Evolutionary conservation across 1,140 invertebrate genomes (phyloP), one percentile per base, ranked within the genome.

Genomic region (Berghia stephanieae): DNA sequence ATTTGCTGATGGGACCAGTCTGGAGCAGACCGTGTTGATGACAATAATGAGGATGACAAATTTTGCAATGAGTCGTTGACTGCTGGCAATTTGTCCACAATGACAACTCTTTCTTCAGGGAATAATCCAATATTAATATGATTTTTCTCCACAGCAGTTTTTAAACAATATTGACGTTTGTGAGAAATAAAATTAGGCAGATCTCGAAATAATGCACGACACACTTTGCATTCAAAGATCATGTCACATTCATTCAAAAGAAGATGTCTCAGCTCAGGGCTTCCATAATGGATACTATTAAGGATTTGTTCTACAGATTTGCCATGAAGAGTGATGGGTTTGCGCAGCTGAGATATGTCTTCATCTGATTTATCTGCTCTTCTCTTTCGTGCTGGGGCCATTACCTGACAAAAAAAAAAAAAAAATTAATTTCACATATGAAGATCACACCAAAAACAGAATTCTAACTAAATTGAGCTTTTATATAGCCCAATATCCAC

Each of bases 191-290:
- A 95, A 89, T 96, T 96, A 0, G 93, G 92, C 76, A 96, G 89
- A 84, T 93, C 94, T 83, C 95, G 91, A 88, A 96, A 96, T 82
- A 96, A 90, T 86, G 93, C 95, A n/a, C 92, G 90, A 86, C 95
- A 96, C 38, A 94, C 92, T 87, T 93, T 93, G 87, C 95, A 96
- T 88, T 96, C 95, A 85, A 94, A 94, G 81, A 96, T 92, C 57
- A 96, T 86, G 86, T 95, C 93, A 90, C 94, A 96, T 90, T 96
- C 94, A 85, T 93, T 92, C 21, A 92, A 88, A 8, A 96, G 88
- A 49, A 95, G 86, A 63, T 92, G 89, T 80, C 93, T 92, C 24
- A 81, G 91, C 78, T 88, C 87, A 27, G 81, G 79, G 31, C 86
- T 84, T 1, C 84, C 86, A 77, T 83, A 85, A 49, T 85, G 83